Percentiles rank a stretch among this genome's conserved stretches.
Evolutionary conservation across 1,140 invertebrate species (phyloP).

Genomic region (Hyles euphorbiae): DNA sequence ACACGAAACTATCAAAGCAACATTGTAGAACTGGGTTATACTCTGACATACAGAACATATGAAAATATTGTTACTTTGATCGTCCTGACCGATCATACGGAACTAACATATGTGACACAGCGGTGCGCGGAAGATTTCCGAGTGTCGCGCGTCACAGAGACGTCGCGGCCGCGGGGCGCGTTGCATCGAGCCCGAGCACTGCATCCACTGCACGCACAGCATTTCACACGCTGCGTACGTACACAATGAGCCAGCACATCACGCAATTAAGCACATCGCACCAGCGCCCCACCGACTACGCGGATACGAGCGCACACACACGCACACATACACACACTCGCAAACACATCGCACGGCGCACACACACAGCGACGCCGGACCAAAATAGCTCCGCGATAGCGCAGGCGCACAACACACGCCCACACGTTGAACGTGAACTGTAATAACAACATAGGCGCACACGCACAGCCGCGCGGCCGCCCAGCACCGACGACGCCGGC

Average conservation of each 20-base stretch:
- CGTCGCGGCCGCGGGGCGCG: too few relatives aligned
- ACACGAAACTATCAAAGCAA: too few relatives aligned
- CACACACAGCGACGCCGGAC: conserved; percentile 39
- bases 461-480: neutral
- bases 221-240: neutral
- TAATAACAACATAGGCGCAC: conserved; percentile 63
- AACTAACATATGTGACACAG: too few relatives aligned
- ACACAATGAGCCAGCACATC: conserved; percentile 16
- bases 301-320: conserved; percentile 55
- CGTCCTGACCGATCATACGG: too few relatives aligned
- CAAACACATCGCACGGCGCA: conserved; percentile 13
- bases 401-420: conserved; percentile 71
- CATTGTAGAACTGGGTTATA: too few relatives aligned
- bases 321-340: conserved; percentile 21
- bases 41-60: too few relatives aligned
- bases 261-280: conserved; percentile 32
- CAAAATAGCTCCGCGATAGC: conserved; percentile 68
- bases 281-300: conserved; percentile 20
- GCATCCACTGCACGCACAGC: neutral
- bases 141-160: too few relatives aligned
- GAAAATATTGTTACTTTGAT: too few relatives aligned
- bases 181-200: too few relatives aligned
- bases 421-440: conserved; percentile 64
- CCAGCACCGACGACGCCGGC: neutral
- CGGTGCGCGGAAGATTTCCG: too few relatives aligned